These are phyloP conservation scores for Scaeva pyrastri DNA, from an alignment of 2,888 invertebrate species.

Conservation along the genomic window DNA sequence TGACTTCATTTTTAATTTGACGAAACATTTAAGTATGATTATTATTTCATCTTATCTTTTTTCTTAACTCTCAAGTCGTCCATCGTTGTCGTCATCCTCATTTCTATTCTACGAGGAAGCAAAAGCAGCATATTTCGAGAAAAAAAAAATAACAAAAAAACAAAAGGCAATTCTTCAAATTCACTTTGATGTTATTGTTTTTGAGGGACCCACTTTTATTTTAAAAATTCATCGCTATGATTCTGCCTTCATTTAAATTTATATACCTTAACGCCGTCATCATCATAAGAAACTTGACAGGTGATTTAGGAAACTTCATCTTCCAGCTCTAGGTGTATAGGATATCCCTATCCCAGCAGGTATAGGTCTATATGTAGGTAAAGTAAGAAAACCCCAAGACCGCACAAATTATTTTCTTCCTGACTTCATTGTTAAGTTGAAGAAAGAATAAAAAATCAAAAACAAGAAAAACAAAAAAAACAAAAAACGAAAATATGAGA, in stretches of 20 bases:
- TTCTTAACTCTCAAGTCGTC: neutral
- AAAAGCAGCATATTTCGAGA: neutral
- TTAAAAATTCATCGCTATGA: neutral
- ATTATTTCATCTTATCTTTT: neutral
- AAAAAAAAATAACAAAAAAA: neutral
- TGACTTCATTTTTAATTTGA: neutral
- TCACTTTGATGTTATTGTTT: constrained; percentile 12
- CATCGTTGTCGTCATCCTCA: neutral
- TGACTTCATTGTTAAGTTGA: constrained; percentile 21
- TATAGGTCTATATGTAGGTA: neutral
- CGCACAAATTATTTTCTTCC: constrained; percentile 25
- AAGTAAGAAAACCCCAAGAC: constrained; percentile 20
- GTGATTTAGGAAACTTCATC: constrained; percentile 53
- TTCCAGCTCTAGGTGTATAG: constrained; percentile 28
- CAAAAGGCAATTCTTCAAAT: neutral
- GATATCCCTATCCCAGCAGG: constrained; percentile 13
- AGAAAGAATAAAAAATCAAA: neutral
- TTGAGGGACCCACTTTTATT: constrained; percentile 10
- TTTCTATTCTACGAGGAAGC: neutral
- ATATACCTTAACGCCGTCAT: neutral
- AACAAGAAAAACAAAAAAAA: neutral
- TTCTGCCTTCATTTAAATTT: neutral
- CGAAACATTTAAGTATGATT: neutral
- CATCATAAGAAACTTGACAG: constrained; percentile 48
- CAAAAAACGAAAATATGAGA: neutral